These are phyloP conservation scores for Caenorhabditis sinica DNA, from an alignment of 2,888 invertebrate species.

Conservation along the genomic window DNA sequence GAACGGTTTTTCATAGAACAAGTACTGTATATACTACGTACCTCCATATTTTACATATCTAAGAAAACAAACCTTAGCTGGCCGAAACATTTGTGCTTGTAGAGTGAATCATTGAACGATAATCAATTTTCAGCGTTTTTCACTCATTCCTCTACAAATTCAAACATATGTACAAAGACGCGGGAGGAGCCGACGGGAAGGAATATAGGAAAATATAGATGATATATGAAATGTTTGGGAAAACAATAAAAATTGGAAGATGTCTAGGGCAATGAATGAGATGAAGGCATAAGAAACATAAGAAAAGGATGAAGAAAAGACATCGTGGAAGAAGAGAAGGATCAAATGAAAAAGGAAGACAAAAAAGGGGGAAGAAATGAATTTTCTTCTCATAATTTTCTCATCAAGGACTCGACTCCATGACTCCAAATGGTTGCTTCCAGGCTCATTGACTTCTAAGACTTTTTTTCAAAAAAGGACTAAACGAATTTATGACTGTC, in stretches of 20 bases:
- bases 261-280: slow-evolving; percentile 15
- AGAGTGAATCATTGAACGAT: slow-evolving; percentile 56
- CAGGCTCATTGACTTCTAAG: slow-evolving; percentile 38
- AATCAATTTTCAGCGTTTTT: slow-evolving; percentile 47
- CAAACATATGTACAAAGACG: slow-evolving; percentile 16
- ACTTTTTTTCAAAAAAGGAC: background rate
- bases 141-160: slow-evolving; percentile 58
- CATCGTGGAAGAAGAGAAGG: background rate
- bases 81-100: slow-evolving; percentile 66
- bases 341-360: slow-evolving; percentile 16
- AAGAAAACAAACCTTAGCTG: slow-evolving; percentile 69
- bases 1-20: no score
- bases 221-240: no score
- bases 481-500: background rate
- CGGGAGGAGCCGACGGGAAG: background rate
- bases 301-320: slow-evolving; percentile 33
- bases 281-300: slow-evolving; percentile 31
- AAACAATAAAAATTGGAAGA: slow-evolving; percentile 36
- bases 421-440: slow-evolving; percentile 31
- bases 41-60: no score
- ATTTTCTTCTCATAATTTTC: slow-evolving; percentile 47
- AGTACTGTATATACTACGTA: no score
- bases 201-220: background rate
- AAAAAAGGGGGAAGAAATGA: slow-evolving; percentile 19
- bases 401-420: slow-evolving; percentile 22